Conservation (phyloP, 30 jellyfish, hydroid and myxozoan genomes). For the Chrysaora quinquecirrha region DNA sequence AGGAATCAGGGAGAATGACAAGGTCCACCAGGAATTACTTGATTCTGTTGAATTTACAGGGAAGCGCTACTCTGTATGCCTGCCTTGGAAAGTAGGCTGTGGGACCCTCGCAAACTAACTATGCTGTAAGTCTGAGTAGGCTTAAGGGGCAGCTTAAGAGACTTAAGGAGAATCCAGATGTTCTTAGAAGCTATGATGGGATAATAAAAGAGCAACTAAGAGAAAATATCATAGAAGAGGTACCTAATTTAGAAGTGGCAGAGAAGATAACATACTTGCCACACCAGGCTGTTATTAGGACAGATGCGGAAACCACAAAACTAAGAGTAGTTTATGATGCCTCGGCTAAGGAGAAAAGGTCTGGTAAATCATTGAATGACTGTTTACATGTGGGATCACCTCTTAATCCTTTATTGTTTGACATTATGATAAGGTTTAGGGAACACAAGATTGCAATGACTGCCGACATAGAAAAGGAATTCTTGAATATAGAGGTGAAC, state of each 20-base stretch:
- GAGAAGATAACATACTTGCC: background rate
- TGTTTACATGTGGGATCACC: background rate
- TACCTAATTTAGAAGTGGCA: background rate
- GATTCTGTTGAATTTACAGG: constrained; percentile 37
- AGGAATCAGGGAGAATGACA: constrained; percentile 19
- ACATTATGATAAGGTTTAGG: background rate
- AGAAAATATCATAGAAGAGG: background rate
- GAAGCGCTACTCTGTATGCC: constrained; percentile 14
- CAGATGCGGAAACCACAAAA: background rate
- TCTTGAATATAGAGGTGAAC: background rate
- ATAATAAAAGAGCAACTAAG: background rate
- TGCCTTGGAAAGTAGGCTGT: constrained; percentile 36
- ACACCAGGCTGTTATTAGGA: background rate
- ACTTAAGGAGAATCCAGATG: background rate
- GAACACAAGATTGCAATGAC: background rate
- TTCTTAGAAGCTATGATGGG: background rate
- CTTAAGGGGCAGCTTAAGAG: background rate
- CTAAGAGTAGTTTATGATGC: background rate
- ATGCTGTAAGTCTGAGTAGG: background rate
- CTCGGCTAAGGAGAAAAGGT: background rate
- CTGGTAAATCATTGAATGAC: background rate
- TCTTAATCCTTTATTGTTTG: background rate
- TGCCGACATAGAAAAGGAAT: background rate
- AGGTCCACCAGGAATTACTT: constrained; percentile 14
- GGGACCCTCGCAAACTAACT: background rate